Evolutionary conservation across 2,888 invertebrate species (phyloP).

Genomic region (Chouioia cunea): DNA sequence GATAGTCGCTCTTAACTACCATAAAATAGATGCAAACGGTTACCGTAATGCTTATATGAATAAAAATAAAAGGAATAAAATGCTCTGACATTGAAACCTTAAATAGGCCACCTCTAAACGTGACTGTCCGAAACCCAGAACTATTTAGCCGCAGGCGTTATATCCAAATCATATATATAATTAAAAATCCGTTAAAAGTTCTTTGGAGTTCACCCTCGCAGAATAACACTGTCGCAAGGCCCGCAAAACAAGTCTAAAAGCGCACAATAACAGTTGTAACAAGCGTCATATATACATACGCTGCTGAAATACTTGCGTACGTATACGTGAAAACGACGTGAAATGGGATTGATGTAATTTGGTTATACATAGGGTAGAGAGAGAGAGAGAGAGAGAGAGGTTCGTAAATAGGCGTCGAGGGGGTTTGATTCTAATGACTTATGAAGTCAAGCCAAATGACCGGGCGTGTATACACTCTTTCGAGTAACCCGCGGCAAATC

Average conservation of each 20-base stretch:
- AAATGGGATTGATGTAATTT: slow-evolving; percentile 69
- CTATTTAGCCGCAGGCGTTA: too few relatives aligned
- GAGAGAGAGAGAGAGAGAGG: not conserved
- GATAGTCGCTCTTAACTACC: too few relatives aligned
- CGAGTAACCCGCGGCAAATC: slow-evolving; percentile 60
- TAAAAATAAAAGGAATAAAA: too few relatives aligned
- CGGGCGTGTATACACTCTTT: slow-evolving; percentile 51
- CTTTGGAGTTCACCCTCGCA: slow-evolving; percentile 1
- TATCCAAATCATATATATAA: not conserved
- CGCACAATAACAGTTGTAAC: too few relatives aligned
- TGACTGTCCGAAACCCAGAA: too few relatives aligned
- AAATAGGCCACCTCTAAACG: too few relatives aligned
- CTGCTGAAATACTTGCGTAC: slow-evolving; percentile 63
- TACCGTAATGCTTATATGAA: too few relatives aligned
- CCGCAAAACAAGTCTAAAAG: slow-evolving; percentile 25
- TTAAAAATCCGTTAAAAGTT: slow-evolving; percentile 7
- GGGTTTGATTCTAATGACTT: slow-evolving; percentile 68
- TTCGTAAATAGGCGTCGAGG: slow-evolving; percentile 18
- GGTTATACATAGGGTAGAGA: slow-evolving; percentile 56
- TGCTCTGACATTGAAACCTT: too few relatives aligned
- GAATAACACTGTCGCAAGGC: not conserved
- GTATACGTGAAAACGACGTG: slow-evolving; percentile 66
- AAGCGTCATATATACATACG: not conserved
- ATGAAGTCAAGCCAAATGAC: slow-evolving; percentile 69
- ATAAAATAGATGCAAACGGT: too few relatives aligned